Conservation (phyloP, 2,113 vertebrate genomes). For the Hystrix brachyura region DNA sequence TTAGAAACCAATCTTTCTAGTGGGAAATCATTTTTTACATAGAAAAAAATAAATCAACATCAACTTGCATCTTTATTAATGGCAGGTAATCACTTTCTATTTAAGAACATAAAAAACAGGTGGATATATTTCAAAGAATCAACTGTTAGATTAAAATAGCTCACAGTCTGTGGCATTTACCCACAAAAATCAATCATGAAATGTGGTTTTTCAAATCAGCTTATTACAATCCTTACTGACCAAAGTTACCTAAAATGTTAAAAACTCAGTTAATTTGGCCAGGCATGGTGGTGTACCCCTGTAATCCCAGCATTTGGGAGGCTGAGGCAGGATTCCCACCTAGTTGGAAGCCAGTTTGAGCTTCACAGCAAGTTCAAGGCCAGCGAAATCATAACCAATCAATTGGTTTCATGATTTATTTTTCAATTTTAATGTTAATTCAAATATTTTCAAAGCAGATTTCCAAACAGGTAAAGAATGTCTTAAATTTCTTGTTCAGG, state of each 20-base stretch:
- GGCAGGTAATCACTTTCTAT: neutral
- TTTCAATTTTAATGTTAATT: neutral
- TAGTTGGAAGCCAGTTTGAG: neutral
- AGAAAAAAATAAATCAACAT: slow-evolving; percentile 34
- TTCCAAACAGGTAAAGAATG: neutral
- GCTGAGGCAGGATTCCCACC: neutral
- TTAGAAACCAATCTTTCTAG: neutral
- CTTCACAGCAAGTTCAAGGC: neutral
- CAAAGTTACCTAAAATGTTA: slow-evolving; percentile 14
- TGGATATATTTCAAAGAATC: neutral
- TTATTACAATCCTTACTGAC: neutral
- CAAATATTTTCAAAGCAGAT: neutral
- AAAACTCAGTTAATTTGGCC: neutral
- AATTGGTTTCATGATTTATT: neutral
- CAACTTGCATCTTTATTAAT: neutral
- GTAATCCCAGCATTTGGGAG: neutral
- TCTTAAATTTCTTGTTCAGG: neutral
- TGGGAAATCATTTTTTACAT: neutral
- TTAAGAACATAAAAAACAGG: neutral
- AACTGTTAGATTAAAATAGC: neutral
- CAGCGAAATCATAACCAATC: slow-evolving; percentile 4
- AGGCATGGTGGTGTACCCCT: neutral
- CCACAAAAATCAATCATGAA: neutral
- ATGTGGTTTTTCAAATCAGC: slow-evolving; percentile 5
- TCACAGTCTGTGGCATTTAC: neutral